phyloP scores from a whole-genome alignment of 30 jellyfish, hydroid and myxozoan genomes.

The Euphysa ruthae region DNA sequence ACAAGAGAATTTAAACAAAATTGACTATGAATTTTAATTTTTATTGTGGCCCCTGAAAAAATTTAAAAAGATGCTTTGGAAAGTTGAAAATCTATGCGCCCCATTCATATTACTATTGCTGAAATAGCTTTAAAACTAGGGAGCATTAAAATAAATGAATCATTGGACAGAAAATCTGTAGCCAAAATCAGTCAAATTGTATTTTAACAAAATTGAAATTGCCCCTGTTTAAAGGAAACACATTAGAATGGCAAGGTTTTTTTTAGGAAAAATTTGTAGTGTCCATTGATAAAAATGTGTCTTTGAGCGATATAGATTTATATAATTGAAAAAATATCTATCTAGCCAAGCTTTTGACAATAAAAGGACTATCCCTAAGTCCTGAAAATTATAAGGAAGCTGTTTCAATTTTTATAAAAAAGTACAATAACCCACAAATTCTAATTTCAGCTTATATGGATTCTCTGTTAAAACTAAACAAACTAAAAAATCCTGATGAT shows the following conservation, averaged over 20 bases:
- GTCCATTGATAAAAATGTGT: neutral
- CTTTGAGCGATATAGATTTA: conserved; percentile 8
- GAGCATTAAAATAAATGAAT: neutral
- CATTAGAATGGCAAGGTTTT: conserved; percentile 6
- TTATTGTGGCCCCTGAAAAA: neutral
- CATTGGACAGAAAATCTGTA: too few species aligned
- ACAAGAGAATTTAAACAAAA: neutral
- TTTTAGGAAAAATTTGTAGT: conserved; percentile 13
- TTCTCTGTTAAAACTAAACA: neutral
- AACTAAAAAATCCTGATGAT: conserved; percentile 2
- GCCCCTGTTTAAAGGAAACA: neutral
- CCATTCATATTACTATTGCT: neutral
- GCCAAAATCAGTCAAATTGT: neutral
- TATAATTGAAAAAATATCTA: neutral
- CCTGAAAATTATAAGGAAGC: conserved; percentile 19
- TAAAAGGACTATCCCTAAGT: conserved; percentile 3
- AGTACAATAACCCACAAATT: conserved; percentile 16
- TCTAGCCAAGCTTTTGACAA: conserved; percentile 7
- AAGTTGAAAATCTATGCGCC: neutral
- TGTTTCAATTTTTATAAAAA: neutral
- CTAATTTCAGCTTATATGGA: conserved; percentile 14
- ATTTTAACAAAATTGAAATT: conserved; percentile 4
- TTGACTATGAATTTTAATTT: neutral
- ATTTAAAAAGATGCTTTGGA: neutral
- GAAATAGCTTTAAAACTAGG: neutral